Conservation (phyloP, 2,888 invertebrate genomes). For the Cephus nigrinus region DNA sequence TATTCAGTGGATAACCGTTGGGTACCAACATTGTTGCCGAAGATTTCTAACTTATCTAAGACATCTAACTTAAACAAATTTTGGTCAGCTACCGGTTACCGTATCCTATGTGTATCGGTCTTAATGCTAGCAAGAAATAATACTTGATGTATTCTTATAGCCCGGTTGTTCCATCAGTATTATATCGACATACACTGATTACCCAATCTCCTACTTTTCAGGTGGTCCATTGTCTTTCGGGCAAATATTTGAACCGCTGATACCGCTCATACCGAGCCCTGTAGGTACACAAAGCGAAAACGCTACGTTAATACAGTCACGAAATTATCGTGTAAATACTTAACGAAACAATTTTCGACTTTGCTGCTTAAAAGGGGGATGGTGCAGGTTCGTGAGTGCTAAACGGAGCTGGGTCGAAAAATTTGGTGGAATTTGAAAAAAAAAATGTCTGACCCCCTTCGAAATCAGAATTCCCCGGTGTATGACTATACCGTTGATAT, state of each 20-base stretch:
- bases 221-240: background rate
- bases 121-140: background rate
- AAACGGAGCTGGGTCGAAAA: background rate
- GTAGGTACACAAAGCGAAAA: background rate
- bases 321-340: background rate
- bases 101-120: background rate
- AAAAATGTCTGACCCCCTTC: background rate
- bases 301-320: background rate
- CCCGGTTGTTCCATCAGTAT: background rate
- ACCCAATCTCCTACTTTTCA: background rate
- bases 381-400: background rate
- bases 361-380: background rate
- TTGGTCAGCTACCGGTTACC: background rate
- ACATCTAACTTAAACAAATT: background rate
- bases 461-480: background rate
- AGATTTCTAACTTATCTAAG: background rate
- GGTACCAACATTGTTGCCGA: background rate
- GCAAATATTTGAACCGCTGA: background rate
- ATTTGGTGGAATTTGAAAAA: background rate
- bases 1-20: background rate
- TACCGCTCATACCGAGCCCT: background rate
- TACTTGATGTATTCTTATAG: background rate
- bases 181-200: background rate
- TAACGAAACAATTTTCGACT: background rate
- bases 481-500: background rate